These are phyloP conservation scores for Macquaria australasica DNA, from an alignment of 2,113 vertebrate species.

Conservation along the genomic window DNA sequence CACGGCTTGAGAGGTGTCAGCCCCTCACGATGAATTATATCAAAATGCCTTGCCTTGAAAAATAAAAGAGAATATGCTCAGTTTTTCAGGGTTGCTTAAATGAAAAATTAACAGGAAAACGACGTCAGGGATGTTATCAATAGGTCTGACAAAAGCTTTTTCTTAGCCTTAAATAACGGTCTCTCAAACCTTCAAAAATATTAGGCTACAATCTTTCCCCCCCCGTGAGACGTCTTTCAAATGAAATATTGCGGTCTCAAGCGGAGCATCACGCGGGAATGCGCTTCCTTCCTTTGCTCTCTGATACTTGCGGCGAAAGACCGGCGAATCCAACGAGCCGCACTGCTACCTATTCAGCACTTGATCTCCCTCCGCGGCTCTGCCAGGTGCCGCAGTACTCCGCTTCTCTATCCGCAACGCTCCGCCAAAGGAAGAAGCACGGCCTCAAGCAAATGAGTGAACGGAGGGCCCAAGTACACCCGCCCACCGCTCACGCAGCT, in stretches of 20 bases:
- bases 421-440: slow-evolving; percentile 80
- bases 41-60: slow-evolving; percentile 75
- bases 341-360: slow-evolving; percentile 65
- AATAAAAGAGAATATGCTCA: slow-evolving; percentile 60
- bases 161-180: slow-evolving; percentile 36
- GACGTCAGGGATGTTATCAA: slow-evolving; percentile 35
- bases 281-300: slow-evolving; percentile 76
- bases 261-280: slow-evolving; percentile 83
- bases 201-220: slow-evolving; percentile 46
- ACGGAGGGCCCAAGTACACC: background rate
- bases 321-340: slow-evolving; percentile 77
- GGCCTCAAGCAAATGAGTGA: slow-evolving; percentile 61
- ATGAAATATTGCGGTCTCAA: slow-evolving; percentile 80
- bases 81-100: slow-evolving; percentile 21
- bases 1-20: slow-evolving; percentile 83
- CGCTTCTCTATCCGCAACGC: slow-evolving; percentile 62
- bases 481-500: slow-evolving; percentile 42
- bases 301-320: slow-evolving; percentile 79
- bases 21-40: slow-evolving; percentile 70
- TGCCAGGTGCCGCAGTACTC: slow-evolving; percentile 79
- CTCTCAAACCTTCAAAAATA: slow-evolving; percentile 64
- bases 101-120: slow-evolving; percentile 32
- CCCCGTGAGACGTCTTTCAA: slow-evolving; percentile 67
- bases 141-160: slow-evolving; percentile 1
- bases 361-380: slow-evolving; percentile 78